phyloP scores from a whole-genome alignment of 2,888 invertebrate genomes.

The Heteromyza rotundicornis region DNA sequence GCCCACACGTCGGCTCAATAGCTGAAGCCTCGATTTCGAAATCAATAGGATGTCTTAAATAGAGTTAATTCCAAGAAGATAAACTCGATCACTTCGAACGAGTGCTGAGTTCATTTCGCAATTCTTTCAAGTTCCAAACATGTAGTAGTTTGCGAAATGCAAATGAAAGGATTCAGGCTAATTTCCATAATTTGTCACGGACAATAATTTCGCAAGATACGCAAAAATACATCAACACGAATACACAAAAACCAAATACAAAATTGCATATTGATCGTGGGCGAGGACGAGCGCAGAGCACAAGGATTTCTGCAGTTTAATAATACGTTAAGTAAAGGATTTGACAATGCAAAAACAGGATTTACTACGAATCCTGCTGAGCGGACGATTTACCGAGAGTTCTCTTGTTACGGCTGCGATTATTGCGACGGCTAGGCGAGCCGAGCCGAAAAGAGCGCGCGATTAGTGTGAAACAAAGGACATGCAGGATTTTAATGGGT shows the following conservation, averaged over 20 bases:
- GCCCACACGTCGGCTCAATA: too few relatives aligned
- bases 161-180: conserved; percentile 25
- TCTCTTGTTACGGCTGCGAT: not conserved
- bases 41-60: too few relatives aligned
- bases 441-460: too few relatives aligned
- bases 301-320: not conserved
- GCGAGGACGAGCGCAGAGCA: not conserved
- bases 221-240: conserved; percentile 35
- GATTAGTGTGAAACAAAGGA: not conserved
- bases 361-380: not conserved
- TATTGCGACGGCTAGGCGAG: not conserved
- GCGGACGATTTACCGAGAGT: not conserved
- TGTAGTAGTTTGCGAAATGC: too few relatives aligned
- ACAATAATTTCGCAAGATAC: conserved; percentile 42
- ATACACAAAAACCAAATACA: conserved; percentile 6
- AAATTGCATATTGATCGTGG: not conserved
- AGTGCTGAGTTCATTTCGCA: too few relatives aligned
- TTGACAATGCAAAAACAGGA: not conserved
- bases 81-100: too few relatives aligned
- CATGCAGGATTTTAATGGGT: not conserved
- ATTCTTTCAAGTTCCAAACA: not conserved
- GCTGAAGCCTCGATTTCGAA: too few relatives aligned
- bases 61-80: too few relatives aligned
- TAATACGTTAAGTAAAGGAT: not conserved
- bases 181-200: conserved; percentile 53